Evolutionary conservation across 2,113 vertebrate genomes (phyloP), one percentile per base, ranked within the genome.

Genomic region (Columba livia): DNA sequence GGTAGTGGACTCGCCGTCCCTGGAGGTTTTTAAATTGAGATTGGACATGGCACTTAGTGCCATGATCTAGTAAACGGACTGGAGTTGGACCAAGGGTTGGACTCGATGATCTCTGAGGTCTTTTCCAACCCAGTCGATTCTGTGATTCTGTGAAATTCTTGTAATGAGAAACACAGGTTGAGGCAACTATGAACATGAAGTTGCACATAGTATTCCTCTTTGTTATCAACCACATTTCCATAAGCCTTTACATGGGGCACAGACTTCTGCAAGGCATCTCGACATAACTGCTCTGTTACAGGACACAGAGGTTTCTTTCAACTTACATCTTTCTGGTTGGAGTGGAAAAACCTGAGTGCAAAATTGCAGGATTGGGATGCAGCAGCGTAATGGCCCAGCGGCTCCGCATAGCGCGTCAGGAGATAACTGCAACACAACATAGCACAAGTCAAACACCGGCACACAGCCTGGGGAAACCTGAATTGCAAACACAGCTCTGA

Each of bases 251-350:
- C 15, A 50, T 1, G 48, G 21, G 31, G 14, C 61, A 60, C 32
- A 40, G 19, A 31, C 19, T 83, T 47, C 79, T 77, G 16, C 29
- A 60, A 67, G 48, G 12, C 53, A 81, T 8, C 64, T n/a, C n/a
- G 28, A 83, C 72, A 34, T 7, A 51, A 70, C 15, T 12, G 66
- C 73, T 71, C 57, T 24, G 29, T 34, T 69, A 67, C 29, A 71
- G 54, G 57, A 67, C 44, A 40, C 4, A 32, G 17, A 38, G 29
- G 14, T 48, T 54, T 69, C 83, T 96, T 93, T 96, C 85, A 93
- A 99, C 99, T 99, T 98, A 99, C 99, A 99, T 99, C 99, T 99
- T 99, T 99, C 98, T 99, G 99, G 98, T 99, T 99, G 75, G 99
- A 99, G 98, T 99, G 99, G 98, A 99, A 99, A 99, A 99, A 99